Percentiles rank a stretch among this genome's conserved stretches.
Evolutionary conservation across 2,113 vertebrate genomes (phyloP).

Genomic region (Anseranas semipalmata): DNA sequence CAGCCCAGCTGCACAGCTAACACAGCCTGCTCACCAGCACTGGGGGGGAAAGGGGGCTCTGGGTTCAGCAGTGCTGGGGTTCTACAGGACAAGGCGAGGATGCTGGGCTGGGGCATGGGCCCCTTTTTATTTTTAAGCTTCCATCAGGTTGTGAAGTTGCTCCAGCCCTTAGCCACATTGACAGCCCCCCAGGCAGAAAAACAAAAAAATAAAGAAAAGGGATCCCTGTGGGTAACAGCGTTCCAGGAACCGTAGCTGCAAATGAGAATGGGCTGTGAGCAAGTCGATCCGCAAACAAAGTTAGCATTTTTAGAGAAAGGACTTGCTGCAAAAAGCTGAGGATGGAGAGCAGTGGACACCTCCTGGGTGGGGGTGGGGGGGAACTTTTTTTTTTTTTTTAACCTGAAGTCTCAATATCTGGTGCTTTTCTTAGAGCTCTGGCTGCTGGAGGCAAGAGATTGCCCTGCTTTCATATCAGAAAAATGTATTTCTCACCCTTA

Average conservation of each 20-base stretch:
- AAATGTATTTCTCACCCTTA: not conserved
- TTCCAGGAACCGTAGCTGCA: not conserved
- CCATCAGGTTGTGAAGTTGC: not conserved
- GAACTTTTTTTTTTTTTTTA: not conserved
- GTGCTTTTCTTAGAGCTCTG: not conserved
- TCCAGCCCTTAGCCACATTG: not conserved
- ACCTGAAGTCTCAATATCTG: not conserved
- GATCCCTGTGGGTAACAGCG: rapidly evolving
- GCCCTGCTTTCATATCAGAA: not conserved
- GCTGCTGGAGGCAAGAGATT: rapidly evolving
- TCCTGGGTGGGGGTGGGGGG: rapidly evolving
- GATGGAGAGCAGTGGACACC: not conserved
- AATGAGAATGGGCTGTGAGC: not conserved
- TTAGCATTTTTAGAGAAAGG: not conserved
- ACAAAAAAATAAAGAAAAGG: not conserved
- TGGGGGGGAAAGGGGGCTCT: too few relatives aligned
- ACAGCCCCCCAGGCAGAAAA: not conserved
- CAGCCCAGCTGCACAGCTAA: not conserved
- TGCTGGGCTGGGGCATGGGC: rapidly evolving
- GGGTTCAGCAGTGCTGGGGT: not conserved
- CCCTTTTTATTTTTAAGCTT: not conserved
- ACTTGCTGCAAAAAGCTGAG: not conserved
- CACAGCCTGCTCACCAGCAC: not conserved
- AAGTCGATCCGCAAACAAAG: not conserved
- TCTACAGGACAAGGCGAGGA: not conserved